Percentiles rank a stretch among this genome's conserved stretches.
Conservation (phyloP, 2,797 vertebrate species). For the Pseudocheirus occidentalis region DNA sequence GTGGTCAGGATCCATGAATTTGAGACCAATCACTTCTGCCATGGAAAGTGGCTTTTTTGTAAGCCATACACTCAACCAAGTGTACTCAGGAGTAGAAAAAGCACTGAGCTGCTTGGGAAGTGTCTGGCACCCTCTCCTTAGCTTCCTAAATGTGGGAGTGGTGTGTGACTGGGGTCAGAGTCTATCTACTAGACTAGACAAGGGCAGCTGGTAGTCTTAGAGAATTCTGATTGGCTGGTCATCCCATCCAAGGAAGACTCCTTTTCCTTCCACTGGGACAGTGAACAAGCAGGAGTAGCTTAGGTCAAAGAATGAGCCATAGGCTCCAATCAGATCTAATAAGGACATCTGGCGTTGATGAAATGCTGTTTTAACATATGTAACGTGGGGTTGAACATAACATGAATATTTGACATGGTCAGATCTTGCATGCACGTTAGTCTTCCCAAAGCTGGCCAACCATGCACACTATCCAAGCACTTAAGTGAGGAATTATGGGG, state of each 20-base stretch:
- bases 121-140: not conserved
- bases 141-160: not conserved
- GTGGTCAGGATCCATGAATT: not conserved
- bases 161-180: not conserved
- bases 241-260: not conserved
- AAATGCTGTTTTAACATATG: too few species aligned
- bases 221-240: not conserved
- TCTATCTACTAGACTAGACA: not conserved
- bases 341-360: not conserved
- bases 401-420: too few species aligned
- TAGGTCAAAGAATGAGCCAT: not conserved
- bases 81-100: not conserved
- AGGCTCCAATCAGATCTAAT: not conserved
- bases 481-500: rapidly evolving
- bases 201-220: too few species aligned
- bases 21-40: not conserved
- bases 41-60: not conserved
- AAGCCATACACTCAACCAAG: not conserved
- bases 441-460: not conserved
- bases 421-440: too few species aligned
- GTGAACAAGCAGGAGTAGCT: not conserved
- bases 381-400: not conserved
- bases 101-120: not conserved
- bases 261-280: not conserved
- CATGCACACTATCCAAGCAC: not conserved